These are phyloP conservation scores for Tridacna crocea DNA, from an alignment of 2,888 invertebrate species.

Conservation along the genomic window DNA sequence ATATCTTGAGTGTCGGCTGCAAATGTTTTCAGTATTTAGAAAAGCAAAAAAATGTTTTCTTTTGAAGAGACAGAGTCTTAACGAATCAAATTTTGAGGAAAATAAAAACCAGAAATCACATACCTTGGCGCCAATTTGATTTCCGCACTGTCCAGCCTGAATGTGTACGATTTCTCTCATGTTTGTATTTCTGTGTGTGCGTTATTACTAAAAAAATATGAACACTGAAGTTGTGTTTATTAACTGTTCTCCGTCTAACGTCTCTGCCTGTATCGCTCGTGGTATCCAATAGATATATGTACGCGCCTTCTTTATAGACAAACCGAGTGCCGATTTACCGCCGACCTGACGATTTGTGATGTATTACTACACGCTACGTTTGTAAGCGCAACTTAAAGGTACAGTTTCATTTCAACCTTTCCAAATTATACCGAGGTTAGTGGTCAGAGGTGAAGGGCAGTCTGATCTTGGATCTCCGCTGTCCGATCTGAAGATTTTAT, in stretches of 20 bases:
- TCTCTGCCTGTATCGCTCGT: background rate
- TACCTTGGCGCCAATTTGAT: conserved; percentile 30
- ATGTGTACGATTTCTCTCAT: conserved; percentile 33
- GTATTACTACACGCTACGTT: conserved; percentile 16
- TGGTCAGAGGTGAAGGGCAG: too few species aligned
- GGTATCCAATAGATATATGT: conserved; percentile 19
- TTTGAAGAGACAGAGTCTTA: too few species aligned
- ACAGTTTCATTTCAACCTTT: background rate
- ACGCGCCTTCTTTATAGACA: background rate
- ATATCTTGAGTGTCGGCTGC: too few species aligned
- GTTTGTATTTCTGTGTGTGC: conserved; percentile 16
- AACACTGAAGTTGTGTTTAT: conserved; percentile 3
- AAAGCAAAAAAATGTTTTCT: too few species aligned
- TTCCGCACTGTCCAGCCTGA: conserved; percentile 26
- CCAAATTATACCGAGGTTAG: too few species aligned
- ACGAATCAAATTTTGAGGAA: too few species aligned
- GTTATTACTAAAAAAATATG: background rate
- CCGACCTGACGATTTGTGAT: conserved; percentile 10
- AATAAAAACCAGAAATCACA: too few species aligned
- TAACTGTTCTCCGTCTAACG: background rate
- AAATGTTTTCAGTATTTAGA: too few species aligned
- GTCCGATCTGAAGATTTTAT: too few species aligned
- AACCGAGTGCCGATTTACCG: conserved; percentile 10
- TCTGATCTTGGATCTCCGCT: too few species aligned
- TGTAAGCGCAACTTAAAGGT: conserved; percentile 21